Base-by-base conservation (phyloP, 2,113 vertebrate species). In the Chloropsis hardwickii region DNA sequence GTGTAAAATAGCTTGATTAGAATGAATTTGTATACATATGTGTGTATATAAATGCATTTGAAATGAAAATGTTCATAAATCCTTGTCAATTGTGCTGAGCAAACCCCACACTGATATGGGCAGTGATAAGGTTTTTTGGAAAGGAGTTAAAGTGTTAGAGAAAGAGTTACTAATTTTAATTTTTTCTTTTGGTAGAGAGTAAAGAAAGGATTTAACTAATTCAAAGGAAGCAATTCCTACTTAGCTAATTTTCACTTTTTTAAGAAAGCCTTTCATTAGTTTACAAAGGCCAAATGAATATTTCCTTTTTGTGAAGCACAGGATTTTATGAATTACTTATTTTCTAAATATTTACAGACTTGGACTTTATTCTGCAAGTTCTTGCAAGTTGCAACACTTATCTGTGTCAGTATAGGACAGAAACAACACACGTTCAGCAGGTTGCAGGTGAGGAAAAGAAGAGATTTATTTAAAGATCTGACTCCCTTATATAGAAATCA, bases 1-100 rank as follows among this genome's bases (percentile, higher is more conserved):
- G 92, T 86, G 51, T 95, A 95, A 97, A 97, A 97, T 82, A 53
- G 25, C 61, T 90, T 74, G 86, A 97, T 95, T 97, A 97, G 97
- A 97, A 94, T 87, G 33, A 95, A 96, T 97, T 97, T 96, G 92
- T 95, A 67, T 90, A 92, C 67, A 92, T 42, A 73, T 84, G 48
- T 84, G 71, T 93, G 54, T 95, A 96, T 92, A 92, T 91, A 97
- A 97, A 97, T 91, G 27, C 31, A 92, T 92, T 90, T 92, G 81
- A 78, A 95, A 97, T 47, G 5, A 83, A 95, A 96, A 97, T 80
- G 54, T 96, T 96, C 17, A 3, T 96, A 97, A 98, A 97, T 97
- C 79, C 86, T 44, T 44, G 65, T 94, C 88, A 97, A 44, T 90
- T 94, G 84, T 92, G 42, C 79, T 94, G 92, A 97, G 97, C 96